phyloP scores from a whole-genome alignment of 2,113 vertebrate species.

The Enhydra lutris region DNA sequence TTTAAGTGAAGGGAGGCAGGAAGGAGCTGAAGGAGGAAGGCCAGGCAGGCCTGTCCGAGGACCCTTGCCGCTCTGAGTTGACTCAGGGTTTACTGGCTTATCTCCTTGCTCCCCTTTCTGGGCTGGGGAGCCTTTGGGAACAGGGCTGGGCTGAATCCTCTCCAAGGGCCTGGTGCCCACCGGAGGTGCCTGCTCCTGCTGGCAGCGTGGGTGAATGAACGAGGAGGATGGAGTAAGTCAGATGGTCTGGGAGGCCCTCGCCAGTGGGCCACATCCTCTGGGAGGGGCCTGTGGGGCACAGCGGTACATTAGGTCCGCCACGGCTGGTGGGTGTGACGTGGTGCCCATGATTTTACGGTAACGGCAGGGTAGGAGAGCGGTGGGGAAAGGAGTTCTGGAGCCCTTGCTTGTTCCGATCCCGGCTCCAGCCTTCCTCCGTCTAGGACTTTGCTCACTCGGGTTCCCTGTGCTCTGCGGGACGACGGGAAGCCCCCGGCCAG shows the following conservation, averaged over 20 bases:
- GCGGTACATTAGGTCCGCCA: neutral
- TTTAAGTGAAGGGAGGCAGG: neutral
- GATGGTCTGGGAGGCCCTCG: neutral
- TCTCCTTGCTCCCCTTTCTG: too few relatives aligned
- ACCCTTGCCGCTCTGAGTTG: neutral
- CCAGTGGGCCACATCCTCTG: neutral
- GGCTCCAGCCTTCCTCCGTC: neutral
- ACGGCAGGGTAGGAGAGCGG: fast-evolving
- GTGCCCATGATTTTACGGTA: fast-evolving
- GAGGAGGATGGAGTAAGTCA: neutral
- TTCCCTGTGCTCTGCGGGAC: neutral
- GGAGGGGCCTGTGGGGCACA: neutral
- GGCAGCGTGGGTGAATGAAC: neutral
- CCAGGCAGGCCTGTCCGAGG: neutral
- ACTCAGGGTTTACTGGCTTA: neutral
- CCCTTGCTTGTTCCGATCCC: neutral
- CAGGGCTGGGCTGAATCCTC: neutral
- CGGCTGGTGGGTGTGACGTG: neutral
- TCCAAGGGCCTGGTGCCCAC: neutral
- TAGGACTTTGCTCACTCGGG: neutral
- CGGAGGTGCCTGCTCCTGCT: neutral
- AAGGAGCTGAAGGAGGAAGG: neutral
- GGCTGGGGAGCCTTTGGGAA: too few relatives aligned
- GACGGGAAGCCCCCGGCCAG: neutral
- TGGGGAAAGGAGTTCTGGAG: neutral